Conservation (phyloP, 2,797 vertebrate genomes). For the Eospalax fontanierii region DNA sequence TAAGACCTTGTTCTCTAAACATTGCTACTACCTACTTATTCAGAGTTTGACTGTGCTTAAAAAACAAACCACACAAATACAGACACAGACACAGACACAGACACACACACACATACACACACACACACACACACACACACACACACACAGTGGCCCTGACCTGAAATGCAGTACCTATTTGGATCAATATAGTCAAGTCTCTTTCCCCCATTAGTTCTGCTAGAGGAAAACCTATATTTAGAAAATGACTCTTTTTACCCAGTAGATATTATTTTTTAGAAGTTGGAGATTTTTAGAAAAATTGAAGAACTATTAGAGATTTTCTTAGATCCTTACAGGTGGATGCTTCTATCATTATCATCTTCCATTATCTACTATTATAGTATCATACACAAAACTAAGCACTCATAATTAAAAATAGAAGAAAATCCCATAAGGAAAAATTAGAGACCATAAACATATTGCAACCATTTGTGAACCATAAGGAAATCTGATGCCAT, state of each 20-base stretch:
- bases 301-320: not conserved
- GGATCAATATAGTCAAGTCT: not conserved
- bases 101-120: too few species aligned
- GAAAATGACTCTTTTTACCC: not conserved
- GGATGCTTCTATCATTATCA: not conserved
- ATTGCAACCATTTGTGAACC: not conserved
- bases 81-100: too few species aligned
- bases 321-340: not conserved
- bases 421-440: not conserved
- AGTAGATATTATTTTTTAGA: not conserved
- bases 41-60: not conserved
- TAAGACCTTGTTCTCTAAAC: not conserved
- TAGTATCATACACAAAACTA: not conserved
- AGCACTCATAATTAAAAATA: not conserved
- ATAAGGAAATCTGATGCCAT: not conserved
- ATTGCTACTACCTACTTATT: not conserved
- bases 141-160: not conserved
- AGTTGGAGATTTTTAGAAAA: slow-evolving; percentile 62
- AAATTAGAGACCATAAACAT: not conserved
- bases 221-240: slow-evolving; percentile 27
- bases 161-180: slow-evolving; percentile 21
- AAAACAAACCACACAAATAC: too few species aligned
- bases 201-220: not conserved
- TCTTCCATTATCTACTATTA: not conserved
- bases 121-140: too few species aligned